Conservation (phyloP, 2,113 vertebrate genomes). For the Beaufortia kweichowensis region DNA sequence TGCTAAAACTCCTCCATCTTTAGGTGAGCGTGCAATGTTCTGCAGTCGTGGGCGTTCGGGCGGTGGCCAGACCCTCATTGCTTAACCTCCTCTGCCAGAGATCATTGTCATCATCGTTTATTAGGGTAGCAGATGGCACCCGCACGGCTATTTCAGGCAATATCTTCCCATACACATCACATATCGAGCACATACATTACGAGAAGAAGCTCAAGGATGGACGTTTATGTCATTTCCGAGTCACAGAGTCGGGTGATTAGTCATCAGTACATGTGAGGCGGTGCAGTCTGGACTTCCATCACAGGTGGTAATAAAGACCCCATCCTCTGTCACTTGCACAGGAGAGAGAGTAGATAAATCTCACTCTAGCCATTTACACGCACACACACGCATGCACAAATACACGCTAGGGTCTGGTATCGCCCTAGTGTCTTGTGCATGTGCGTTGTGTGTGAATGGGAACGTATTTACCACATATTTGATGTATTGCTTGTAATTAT, state of each 20-base stretch:
- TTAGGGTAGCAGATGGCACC: conserved; percentile 39
- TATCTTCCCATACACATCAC: conserved; percentile 6
- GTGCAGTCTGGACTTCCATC: conserved; percentile 10
- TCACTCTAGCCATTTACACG: background rate
- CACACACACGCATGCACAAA: background rate
- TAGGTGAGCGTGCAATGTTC: conserved; percentile 37
- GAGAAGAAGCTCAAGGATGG: conserved; percentile 17
- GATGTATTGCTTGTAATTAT: no score
- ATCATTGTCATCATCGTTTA: conserved; percentile 37
- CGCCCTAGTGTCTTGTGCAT: no score
- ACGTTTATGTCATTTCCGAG: conserved; percentile 20
- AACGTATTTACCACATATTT: no score
- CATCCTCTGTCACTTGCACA: background rate
- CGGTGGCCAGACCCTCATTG: conserved; percentile 4
- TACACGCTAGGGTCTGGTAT: background rate
- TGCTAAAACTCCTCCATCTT: conserved; percentile 35
- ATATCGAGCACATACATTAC: conserved; percentile 5
- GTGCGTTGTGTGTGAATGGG: no score
- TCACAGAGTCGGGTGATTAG: conserved; percentile 28
- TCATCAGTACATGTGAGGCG: background rate
- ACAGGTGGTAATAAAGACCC: conserved; percentile 4
- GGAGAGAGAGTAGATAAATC: conserved; percentile 9
- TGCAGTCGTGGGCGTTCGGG: conserved; percentile 5
- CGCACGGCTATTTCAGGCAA: background rate
- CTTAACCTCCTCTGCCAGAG: conserved; percentile 9